Evolutionary conservation across 2,113 vertebrate genomes (phyloP), one percentile per base, ranked within the genome.

Genomic region (Ahaetulla prasina): DNA sequence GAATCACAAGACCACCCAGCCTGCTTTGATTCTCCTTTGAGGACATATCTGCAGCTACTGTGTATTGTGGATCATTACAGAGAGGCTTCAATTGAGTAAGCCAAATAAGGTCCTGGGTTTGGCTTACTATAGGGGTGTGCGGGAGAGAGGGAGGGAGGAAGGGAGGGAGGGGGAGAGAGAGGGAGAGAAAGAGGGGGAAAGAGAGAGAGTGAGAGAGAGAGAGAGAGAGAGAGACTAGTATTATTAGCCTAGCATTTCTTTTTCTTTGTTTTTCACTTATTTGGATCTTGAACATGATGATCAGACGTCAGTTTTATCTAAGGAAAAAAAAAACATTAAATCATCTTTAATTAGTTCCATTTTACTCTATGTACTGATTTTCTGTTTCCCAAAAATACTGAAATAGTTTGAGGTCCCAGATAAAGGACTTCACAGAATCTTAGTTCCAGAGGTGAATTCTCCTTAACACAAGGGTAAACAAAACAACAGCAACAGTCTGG

Each of bases 131-230:
- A 43, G 35, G 74, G 1, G 74, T 80, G 35, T 39, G 16, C 9
- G 68, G 8, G n/a, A 12, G 27, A 12, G 27, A 0, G 27, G 1
- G 10, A 9, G 23, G 0, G 11, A 4, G 60, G 0, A 11, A 14
- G 60, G 1, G 60, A 30, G 57, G 1, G 30, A 35, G 43, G 0
- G 35, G n/a, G 4, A 7, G 53, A 86, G 86, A 16, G 25, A 16
- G 55, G 3, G 14, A 9, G 53, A 43, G 10, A 35, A 39, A 3
- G 23, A n/a, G 60, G 4, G 27, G 2, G 54, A 22, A 6, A 0
- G 7, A 23, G 55, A 8, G 8, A 9, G 23, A 3, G 23, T 1
- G 55, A 25, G 23, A 25, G 55, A 57, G 22, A 11, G 43, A n/a
- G 27, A 3, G 35, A n/a, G 2, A 12, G 53, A 86, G 57, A n/a